Evolutionary conservation across 2,113 vertebrate genomes (phyloP), one percentile per base, ranked within the genome.

Genomic region (Zosterops borbonicus): DNA sequence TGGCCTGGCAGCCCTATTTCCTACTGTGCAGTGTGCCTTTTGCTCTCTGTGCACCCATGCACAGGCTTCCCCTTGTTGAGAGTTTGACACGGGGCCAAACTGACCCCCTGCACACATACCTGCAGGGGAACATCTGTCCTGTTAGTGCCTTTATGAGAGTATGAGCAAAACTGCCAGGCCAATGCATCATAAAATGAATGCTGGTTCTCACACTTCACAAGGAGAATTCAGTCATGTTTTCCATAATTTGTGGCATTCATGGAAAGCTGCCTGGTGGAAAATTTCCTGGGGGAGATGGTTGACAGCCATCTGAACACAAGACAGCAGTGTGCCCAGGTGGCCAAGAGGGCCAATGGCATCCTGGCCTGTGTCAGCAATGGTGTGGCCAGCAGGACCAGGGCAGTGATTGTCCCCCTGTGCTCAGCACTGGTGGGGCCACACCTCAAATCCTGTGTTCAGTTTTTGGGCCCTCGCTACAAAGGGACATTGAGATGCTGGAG

Each of bases 31-130:
- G 85, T 82, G 88, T 87, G 82, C 50, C 4, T 87, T 35, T n/a
- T 84, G 60, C 78, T 62, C 56, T 33, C 56, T 35, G 49, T 70
- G 5, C 49, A 53, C 52, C 75, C 79, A 28, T 3, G 6, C 53
- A 95, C 74, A 94, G 67, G 53, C 85, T 73, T 19, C 46, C 46
- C 82, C 90, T 90, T 90, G 90, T 80, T 69, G 67, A 7, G 67
- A 46, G 20, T 17, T 46, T 67, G 85, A 35, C 24, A 1, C 0
- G 2, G 42, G 55, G 75, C 75, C 90, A 76, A 13, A 23, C 31
- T 37, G 75, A 52, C 46, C 21, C 53, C 55, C 27, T 35, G 20
- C 71, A 16, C 46, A 2, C 28, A 56, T n/a, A 37, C 69, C 94
- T 85, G 85, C 74, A 75, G 78, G 60, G 58, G 29, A 75, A 33